These are phyloP conservation scores for Calliscelio sp. DNA, from an alignment of 2,888 invertebrate genomes.

Conservation along the genomic window DNA sequence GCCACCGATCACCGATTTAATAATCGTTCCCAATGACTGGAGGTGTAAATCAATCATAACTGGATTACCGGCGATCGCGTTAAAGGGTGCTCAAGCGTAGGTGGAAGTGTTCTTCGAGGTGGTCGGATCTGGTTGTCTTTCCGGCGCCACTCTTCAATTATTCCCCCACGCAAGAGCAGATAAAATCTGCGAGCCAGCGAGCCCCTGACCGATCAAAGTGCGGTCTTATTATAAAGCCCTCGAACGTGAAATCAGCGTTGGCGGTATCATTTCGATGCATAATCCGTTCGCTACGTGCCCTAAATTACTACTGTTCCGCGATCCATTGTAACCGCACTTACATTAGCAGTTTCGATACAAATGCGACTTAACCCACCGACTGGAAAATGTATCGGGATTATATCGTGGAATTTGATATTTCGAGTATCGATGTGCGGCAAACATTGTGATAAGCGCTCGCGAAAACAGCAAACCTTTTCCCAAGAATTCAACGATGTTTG, in stretches of 20 bases:
- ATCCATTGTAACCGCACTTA: conserved; percentile 54
- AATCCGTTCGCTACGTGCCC: conserved; percentile 53
- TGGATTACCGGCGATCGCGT: conserved; percentile 35
- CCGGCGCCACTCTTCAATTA: conserved; percentile 39
- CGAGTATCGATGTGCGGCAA: conserved; percentile 12
- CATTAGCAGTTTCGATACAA: conserved; percentile 52
- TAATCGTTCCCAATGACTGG: conserved; percentile 33
- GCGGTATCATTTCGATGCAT: conserved; percentile 53
- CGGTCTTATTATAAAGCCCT: conserved; percentile 40
- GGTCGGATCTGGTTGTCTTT: conserved; percentile 27
- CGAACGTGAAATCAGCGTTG: conserved; percentile 47
- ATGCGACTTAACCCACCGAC: conserved; percentile 52
- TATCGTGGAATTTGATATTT: conserved; percentile 33
- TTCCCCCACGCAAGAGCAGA: conserved; percentile 18
- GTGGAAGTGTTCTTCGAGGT: conserved; percentile 31
- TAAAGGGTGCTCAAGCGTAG: conserved; percentile 24
- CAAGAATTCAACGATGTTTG: background rate
- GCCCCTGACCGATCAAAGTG: conserved; percentile 26
- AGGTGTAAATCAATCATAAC: conserved; percentile 60
- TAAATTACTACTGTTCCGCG: conserved; percentile 54
- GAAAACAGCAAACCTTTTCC: conserved; percentile 21
- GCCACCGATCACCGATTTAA: conserved; percentile 6
- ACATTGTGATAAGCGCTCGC: conserved; percentile 24
- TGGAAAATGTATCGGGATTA: conserved; percentile 56
- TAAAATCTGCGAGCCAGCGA: conserved; percentile 41